Conservation (phyloP, 2,797 vertebrate species). For the Neoniphon sammara region DNA sequence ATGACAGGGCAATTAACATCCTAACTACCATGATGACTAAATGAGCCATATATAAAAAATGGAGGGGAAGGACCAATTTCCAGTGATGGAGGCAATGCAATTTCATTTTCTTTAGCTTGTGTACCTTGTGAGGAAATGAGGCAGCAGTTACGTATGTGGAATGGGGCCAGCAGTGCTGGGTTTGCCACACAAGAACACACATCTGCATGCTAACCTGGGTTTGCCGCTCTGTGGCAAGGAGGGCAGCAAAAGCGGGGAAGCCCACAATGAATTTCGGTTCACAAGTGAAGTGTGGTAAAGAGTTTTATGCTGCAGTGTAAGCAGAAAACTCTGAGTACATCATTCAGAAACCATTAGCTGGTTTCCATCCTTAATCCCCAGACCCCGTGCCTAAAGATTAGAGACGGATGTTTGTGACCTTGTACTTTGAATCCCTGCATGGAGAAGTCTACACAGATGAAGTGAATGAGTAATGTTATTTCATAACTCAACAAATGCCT, state of each 20-base stretch:
- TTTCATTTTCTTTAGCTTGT: slow-evolving; percentile 48
- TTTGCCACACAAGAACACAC: slow-evolving; percentile 55
- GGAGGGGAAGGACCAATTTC: slow-evolving; percentile 55
- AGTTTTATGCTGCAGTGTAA: slow-evolving; percentile 6
- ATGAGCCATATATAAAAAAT: slow-evolving; percentile 68
- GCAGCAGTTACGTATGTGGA: slow-evolving; percentile 56
- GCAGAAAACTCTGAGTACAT: slow-evolving; percentile 15
- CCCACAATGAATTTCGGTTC: slow-evolving; percentile 32
- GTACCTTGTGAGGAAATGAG: slow-evolving; percentile 72
- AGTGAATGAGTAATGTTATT: slow-evolving; percentile 62
- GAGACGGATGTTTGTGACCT: background rate
- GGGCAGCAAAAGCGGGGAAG: background rate
- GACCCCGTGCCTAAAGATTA: background rate
- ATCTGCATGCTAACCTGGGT: slow-evolving; percentile 43
- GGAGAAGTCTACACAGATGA: slow-evolving; percentile 56
- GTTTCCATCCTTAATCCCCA: slow-evolving; percentile 4
- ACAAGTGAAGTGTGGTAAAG: slow-evolving; percentile 10
- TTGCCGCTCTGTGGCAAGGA: slow-evolving; percentile 14
- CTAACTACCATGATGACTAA: slow-evolving; percentile 67
- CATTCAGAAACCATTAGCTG: slow-evolving; percentile 31
- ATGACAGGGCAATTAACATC: slow-evolving; percentile 53
- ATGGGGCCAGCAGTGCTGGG: slow-evolving; percentile 39
- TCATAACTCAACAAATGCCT: slow-evolving; percentile 57
- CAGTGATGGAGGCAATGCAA: slow-evolving; percentile 42
- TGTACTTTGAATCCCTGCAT: slow-evolving; percentile 30